Evolutionary conservation across 2,888 invertebrate genomes (phyloP), one percentile per base, ranked within the genome.

Genomic region (Thera obeliscata): DNA sequence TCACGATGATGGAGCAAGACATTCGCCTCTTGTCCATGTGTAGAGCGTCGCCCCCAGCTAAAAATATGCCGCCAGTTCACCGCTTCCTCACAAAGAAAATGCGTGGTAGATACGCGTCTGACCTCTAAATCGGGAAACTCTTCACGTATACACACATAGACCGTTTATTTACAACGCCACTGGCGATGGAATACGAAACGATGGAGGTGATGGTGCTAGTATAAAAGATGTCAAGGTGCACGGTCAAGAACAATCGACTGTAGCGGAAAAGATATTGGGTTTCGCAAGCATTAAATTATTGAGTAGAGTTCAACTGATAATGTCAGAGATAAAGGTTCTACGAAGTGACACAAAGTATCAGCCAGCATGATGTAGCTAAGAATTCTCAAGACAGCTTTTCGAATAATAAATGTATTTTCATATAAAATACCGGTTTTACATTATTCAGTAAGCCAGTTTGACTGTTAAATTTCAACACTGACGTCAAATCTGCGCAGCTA

Each of bases 71-170:
- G 81, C 71, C 85, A 80, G 88, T 89, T 89, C 87, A 89, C 76
- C 87, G 88, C 84, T 87, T 87, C 87, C 83, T 89, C 86, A 91
- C 92, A 92, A 91, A 90, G 92, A 90, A 89, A 88, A 86, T 84
- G 84, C 84, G 84, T 83, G 82, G 78, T 82, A 64, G 52, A 52
- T 52, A 52, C 65, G 71, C 66, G 70, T 80, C 79, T 86, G 90
- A 90, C 90, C 90, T 89, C 87, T 82, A 88, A 85, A 86, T 85
- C 81, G 84, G 84, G 83, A 85, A 84, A 81, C 81, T 78, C 81
- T 82, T 73, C 70, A 78, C 75, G 77, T 59, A 66, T 50, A 43
- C 71, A 74, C 56, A 78, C 65, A 68, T 56, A 74, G 70, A 70
- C 67, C 70, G 68, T 72, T 76, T 78, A 79, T 82, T 80, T 78